Conservation (phyloP, 1,140 invertebrate genomes). For the Hycleus cichorii region DNA sequence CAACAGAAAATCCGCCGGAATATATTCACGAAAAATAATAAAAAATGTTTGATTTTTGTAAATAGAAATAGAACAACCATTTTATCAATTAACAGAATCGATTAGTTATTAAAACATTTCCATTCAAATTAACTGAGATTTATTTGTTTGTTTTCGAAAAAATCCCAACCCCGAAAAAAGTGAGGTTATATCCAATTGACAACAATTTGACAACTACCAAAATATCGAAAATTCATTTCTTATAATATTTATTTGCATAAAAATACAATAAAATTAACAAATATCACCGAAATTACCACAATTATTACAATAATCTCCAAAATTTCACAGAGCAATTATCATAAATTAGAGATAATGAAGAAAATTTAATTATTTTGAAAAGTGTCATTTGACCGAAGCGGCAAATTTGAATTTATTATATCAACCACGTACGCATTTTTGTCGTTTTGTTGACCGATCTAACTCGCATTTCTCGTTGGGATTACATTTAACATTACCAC, state of each 20-base stretch:
- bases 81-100: background rate
- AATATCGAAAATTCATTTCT: background rate
- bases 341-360: background rate
- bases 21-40: constrained; percentile 43
- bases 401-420: constrained; percentile 4
- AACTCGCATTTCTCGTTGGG: constrained; percentile 58
- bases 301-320: too few relatives aligned
- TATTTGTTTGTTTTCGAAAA: too few relatives aligned
- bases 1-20: constrained; percentile 49
- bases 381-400: background rate
- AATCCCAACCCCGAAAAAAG: too few relatives aligned
- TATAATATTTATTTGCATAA: background rate
- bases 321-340: background rate
- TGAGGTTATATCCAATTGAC: too few relatives aligned
- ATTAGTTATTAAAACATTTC: too few relatives aligned
- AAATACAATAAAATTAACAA: background rate
- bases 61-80: constrained; percentile 27
- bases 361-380: background rate
- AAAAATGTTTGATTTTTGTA: constrained; percentile 42
- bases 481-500: constrained; percentile 59
- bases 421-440: constrained; percentile 56
- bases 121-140: too few relatives aligned
- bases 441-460: constrained; percentile 55
- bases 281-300: background rate
- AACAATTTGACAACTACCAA: background rate